Conservation (phyloP, 2,888 invertebrate species). For the Lepidochitona cinerea region DNA sequence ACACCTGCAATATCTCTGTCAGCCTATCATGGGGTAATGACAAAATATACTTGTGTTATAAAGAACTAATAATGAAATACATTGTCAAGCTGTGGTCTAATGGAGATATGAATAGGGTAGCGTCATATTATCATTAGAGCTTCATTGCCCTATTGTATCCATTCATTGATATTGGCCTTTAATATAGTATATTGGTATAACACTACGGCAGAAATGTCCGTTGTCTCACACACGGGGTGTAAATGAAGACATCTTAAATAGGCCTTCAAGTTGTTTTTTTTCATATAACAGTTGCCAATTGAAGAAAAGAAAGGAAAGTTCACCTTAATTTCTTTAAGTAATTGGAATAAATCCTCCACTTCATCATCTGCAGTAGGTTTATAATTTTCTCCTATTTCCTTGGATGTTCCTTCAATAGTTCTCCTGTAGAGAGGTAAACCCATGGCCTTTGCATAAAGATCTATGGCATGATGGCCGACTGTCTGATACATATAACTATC, state of each 20-base stretch:
- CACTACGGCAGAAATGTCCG: too few relatives aligned
- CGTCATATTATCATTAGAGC: too few relatives aligned
- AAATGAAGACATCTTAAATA: too few relatives aligned
- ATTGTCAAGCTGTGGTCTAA: not conserved
- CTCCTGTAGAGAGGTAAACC: slow-evolving; percentile 90
- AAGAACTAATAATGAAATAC: not conserved
- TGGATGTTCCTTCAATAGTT: slow-evolving; percentile 88
- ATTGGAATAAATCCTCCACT: slow-evolving; percentile 94
- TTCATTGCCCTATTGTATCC: too few relatives aligned
- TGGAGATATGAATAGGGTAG: too few relatives aligned
- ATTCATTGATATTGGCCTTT: too few relatives aligned
- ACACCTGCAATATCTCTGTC: slow-evolving; percentile 84
- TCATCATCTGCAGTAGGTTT: slow-evolving; percentile 79
- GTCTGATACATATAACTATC: slow-evolving; percentile 99
- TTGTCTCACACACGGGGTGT: too few relatives aligned
- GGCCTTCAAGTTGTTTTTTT: too few relatives aligned
- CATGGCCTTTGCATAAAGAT: slow-evolving; percentile 93
- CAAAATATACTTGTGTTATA: not conserved
- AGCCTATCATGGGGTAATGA: slow-evolving; percentile 52
- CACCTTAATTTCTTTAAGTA: slow-evolving; percentile 84
- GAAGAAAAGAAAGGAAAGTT: too few relatives aligned
- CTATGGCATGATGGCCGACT: slow-evolving; percentile 96
- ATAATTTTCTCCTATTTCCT: slow-evolving; percentile 77
- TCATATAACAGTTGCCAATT: too few relatives aligned
- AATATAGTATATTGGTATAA: too few relatives aligned